A percentile compares a stretch with the other conserved stretches of the same genome.
Conservation (phyloP, 2,113 vertebrate genomes). For the Psammodynastes pulverulentus region DNA sequence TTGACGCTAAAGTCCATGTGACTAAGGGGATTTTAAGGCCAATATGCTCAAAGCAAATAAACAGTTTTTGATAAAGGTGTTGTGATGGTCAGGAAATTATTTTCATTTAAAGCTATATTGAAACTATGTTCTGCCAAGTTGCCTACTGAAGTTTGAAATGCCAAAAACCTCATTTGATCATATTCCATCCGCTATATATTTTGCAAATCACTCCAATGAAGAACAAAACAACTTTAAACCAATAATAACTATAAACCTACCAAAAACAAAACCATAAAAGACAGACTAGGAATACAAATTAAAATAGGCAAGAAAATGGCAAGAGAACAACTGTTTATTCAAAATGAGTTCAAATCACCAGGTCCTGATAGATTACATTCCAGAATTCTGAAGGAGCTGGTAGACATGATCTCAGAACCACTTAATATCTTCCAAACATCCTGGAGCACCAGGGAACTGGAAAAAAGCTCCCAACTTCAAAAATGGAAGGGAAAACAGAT, state of each 20-base stretch:
- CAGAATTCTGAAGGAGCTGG: not conserved
- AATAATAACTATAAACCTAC: not conserved
- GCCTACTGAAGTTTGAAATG: not conserved
- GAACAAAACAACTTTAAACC: not conserved
- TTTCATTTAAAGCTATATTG: not conserved
- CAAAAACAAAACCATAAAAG: not conserved
- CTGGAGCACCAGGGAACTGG: not conserved
- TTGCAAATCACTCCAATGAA: not conserved
- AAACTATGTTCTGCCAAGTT: not conserved
- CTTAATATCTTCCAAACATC: not conserved
- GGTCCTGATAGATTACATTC: not conserved
- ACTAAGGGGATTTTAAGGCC: not conserved
- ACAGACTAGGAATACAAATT: not conserved
- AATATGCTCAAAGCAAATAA: not conserved
- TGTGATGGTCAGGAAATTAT: not conserved
- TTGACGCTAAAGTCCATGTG: not conserved
- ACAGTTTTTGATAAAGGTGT: not conserved
- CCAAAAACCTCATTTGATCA: not conserved
- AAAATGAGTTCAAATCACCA: not conserved
- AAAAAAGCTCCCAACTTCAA: not conserved
- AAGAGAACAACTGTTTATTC: not conserved
- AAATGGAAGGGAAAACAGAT: not conserved
- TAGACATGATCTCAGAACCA: not conserved
- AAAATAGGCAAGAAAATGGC: not conserved
- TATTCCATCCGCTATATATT: not conserved